These are phyloP conservation scores for Puffinus mauretanicus DNA, from an alignment of 2,113 vertebrate genomes.

Conservation along the genomic window DNA sequence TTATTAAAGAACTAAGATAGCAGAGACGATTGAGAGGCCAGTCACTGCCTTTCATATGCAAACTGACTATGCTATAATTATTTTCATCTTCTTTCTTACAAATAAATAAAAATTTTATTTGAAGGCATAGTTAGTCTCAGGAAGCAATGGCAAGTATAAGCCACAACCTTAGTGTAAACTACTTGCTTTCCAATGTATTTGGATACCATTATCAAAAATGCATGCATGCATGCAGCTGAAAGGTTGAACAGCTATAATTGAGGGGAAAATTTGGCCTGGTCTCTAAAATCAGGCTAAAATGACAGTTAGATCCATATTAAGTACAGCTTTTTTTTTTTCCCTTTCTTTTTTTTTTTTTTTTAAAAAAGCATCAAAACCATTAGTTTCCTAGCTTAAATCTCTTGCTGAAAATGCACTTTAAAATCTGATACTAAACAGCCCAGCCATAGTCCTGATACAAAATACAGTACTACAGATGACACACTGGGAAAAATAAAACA, in stretches of 20 bases:
- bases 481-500: conserved; percentile 81
- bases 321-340: not conserved
- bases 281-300: conserved; percentile 20
- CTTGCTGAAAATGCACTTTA: conserved; percentile 24
- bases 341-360: not conserved
- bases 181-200: not conserved
- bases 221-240: not conserved
- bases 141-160: not conserved
- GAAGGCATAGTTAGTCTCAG: not conserved
- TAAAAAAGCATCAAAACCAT: not conserved
- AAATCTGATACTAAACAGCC: conserved; percentile 48
- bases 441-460: conserved; percentile 39
- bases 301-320: not conserved
- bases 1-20: not conserved
- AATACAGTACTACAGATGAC: conserved; percentile 66
- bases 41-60: not conserved
- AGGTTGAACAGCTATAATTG: conserved; percentile 9
- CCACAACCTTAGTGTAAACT: not conserved
- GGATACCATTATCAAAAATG: not conserved
- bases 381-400: not conserved
- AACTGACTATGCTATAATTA: not conserved
- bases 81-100: not conserved
- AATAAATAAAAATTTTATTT: not conserved
- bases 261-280: not conserved
- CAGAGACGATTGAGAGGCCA: not conserved